Base-by-base conservation (phyloP, 2,113 vertebrate species). In the Dicrurus megarhynchus region DNA sequence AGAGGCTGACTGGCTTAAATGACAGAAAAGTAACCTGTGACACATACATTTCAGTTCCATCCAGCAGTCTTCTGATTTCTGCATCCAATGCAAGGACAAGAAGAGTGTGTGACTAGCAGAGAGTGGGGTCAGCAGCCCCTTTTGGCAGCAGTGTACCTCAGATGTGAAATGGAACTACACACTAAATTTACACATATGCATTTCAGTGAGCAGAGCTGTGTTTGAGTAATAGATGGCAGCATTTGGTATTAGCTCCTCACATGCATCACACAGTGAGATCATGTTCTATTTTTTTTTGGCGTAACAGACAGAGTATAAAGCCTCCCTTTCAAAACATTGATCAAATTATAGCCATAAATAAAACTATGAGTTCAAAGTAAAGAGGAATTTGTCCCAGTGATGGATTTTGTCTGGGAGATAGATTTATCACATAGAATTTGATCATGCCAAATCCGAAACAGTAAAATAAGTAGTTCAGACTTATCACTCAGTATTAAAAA, bases 401-500 rank as follows among this genome's bases (percentile, higher is more conserved):
- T 3, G n/a, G 76, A 92, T 89, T 95, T 93, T 95, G 47, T 84
- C 83, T 63, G 73, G 50, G 64, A 93, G 59, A 84, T 32, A 90
- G 68, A 88, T 88, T 92, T 93, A 89, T 86, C 64, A 86, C 52
- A 80, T 3, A 52, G 68, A 89, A 81, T 93, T 96, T 93, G 83
- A 91, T 93, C 44, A 46, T 71, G 57, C 61, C 74, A 95, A 96
- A 87, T 91, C 93, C 93, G 69, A 87, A 79, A 65, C 57, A 55
- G 78, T 87, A 87, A 96, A 94, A 94, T 85, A 94, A 95, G 91
- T 85, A 91, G 84, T 95, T 95, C 80, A 87, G 87, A 82, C 57
- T 91, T 91, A 92, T 74, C 65, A 91, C 53, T 53, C 6, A 1
- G 60, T 68, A 95, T 96, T 95, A 95, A 94, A 95, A 92, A 94